Conservation (phyloP, 2,797 vertebrate species). For the Gymnopithys bicolor region DNA sequence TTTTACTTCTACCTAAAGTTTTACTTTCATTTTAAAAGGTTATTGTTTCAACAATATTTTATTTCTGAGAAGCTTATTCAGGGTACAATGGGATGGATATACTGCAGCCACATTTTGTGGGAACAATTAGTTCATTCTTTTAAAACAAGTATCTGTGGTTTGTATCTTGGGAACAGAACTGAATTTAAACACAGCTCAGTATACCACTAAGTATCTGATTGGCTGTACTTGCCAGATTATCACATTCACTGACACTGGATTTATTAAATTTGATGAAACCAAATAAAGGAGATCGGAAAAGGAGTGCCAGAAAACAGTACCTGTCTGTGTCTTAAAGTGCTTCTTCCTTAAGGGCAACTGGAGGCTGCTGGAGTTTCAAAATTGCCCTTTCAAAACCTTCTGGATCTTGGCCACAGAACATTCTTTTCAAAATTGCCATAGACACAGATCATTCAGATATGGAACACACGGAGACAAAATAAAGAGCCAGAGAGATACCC, state of each 20-base stretch:
- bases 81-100: not conserved
- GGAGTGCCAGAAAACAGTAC: conserved; percentile 29
- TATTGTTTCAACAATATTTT: not conserved
- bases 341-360: conserved; percentile 45
- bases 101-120: not conserved
- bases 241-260: not conserved
- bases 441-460: conserved; percentile 8
- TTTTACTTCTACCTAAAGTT: not conserved
- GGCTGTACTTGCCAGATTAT: not conserved
- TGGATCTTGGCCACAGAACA: conserved; percentile 50
- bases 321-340: not conserved
- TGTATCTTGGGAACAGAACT: not conserved
- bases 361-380: conserved; percentile 26
- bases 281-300: not conserved
- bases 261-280: conserved; percentile 27
- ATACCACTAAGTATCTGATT: not conserved
- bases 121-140: not conserved
- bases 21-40: not conserved
- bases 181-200: not conserved
- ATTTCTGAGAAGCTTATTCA: not conserved
- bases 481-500: not conserved
- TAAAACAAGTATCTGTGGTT: not conserved
- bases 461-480: not conserved
- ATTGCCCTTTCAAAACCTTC: conserved; percentile 38
- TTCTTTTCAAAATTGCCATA: conserved; percentile 52